Base-by-base conservation (phyloP, 37 sponge, comb jelly and placozoan species). In the Bolinopsis microptera region DNA sequence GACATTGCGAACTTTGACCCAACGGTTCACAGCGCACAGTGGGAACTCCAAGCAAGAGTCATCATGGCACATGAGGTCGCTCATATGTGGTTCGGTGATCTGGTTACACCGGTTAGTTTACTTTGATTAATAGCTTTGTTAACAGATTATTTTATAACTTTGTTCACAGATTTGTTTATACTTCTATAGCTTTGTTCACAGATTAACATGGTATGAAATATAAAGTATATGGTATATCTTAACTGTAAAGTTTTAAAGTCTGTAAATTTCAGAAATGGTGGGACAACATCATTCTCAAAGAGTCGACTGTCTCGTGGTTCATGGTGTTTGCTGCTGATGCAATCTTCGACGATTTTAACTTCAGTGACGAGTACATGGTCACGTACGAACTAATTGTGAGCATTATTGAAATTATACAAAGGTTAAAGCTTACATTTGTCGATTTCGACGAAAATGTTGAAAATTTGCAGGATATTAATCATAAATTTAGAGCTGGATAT, bases 21-120 rank as follows among this genome's bases (percentile, higher is more conserved):
- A 1, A 28, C 61, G 8, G 61, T 30, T 18, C 32, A 86, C 61
- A 34, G 61, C 22, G 90, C 90, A 18, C 61, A 86, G 26, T 39
- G 61, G 90, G 61, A 41, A 24, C 90, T 86, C 0, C 61, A 41
- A 23, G n/a, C 32, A 28, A 13, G 90, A 26, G 90, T 41, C 28
- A 86, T 86, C 27, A 24, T 86, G 61, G 90, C 32, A 28, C 90
- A 86, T 48, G 90, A 86, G 90, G 90, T 86, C 25, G 90, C 90
- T 0, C 90, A 86, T 27, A 35, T 86, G n/a, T 86, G 90, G 90
- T 86, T 86, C 61, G 90, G 90, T 0, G 35, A 86, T 27, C 90
- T 86, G 25, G 90, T 86, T 5, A 86, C 90, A 39, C 61, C 90
- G 41, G 90, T 86, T 28, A 25, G 90, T 72, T 30, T n/a, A n/a